A percentile compares a stretch with the other conserved stretches of the same genome.
Conservation (phyloP, 2,797 vertebrate genomes). For the Eulemur mongoz region DNA sequence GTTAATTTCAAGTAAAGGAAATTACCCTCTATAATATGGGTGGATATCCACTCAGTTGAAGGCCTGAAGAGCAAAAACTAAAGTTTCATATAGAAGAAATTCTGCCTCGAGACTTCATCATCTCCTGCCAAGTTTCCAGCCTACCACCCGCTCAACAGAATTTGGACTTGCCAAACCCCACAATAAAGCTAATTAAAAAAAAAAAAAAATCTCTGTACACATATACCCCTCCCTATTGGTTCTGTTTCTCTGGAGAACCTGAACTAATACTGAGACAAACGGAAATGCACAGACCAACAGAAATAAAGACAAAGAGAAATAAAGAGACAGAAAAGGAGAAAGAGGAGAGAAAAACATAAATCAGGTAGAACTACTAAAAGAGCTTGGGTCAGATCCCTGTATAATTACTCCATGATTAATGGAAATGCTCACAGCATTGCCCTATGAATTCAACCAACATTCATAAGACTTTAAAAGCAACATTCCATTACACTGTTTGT, state of each 20-base stretch:
- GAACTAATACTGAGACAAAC: not conserved
- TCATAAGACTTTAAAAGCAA: constrained; percentile 52
- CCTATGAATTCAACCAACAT: constrained; percentile 23
- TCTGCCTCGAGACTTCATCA: not conserved
- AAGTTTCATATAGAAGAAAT: constrained; percentile 4
- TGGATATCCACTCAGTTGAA: not conserved
- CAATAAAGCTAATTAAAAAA: not conserved
- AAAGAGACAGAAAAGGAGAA: not conserved
- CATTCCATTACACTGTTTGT: constrained; percentile 62
- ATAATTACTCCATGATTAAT: not conserved
- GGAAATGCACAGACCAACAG: not conserved
- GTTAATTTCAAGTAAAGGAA: not conserved
- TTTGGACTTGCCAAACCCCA: not conserved
- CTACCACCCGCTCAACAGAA: not conserved
- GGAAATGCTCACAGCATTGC: constrained; percentile 29
- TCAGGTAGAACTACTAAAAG: not conserved
- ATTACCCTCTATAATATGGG: not conserved
- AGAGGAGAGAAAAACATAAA: not conserved
- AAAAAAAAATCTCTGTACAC: not conserved
- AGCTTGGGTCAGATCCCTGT: not conserved
- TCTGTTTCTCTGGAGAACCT: not conserved
- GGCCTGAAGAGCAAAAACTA: not conserved
- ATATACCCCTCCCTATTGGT: not conserved
- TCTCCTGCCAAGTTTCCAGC: not conserved
- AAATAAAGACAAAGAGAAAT: not conserved